A percentile compares a stretch with the other conserved stretches of the same genome.
Conservation (phyloP, 2,888 invertebrate species). For the Fragum whitleyi region DNA sequence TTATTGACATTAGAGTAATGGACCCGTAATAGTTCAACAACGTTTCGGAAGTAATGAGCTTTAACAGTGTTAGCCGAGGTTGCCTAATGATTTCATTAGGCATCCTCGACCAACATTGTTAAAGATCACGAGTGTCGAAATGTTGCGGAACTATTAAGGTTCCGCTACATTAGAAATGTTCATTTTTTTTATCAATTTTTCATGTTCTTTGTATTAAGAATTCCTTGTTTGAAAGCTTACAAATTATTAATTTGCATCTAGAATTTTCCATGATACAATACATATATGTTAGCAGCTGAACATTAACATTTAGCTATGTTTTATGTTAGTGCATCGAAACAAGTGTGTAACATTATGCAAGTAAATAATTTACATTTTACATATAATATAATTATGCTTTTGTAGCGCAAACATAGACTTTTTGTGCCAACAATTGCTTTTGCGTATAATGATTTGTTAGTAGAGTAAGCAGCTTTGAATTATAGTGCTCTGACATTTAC, state of each 20-base stretch:
- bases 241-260: slow-evolving; percentile 14
- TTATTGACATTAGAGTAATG: not conserved
- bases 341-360: slow-evolving; percentile 1
- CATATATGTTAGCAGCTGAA: slow-evolving; percentile 31
- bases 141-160: no score
- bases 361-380: not conserved
- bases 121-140: no score
- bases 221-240: no score
- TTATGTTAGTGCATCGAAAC: slow-evolving; percentile 8
- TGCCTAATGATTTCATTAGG: no score
- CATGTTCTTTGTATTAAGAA: no score
- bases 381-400: not conserved
- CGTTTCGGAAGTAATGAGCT: no score
- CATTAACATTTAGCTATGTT: slow-evolving; percentile 17
- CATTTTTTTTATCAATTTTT: no score
- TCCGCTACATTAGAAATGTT: no score
- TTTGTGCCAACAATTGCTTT: slow-evolving; percentile 3
- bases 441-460: slow-evolving; percentile 6
- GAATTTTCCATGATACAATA: not conserved
- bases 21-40: no score
- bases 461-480: slow-evolving; percentile 4
- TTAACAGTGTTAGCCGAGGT: no score
- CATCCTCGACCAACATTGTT: no score
- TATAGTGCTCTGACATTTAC: not conserved
- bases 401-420: slow-evolving; percentile 2